A percentile compares a stretch with the other conserved stretches of the same genome.
These are phyloP conservation scores for Tachina grossa DNA, from an alignment of 2,888 invertebrate genomes.

Conservation along the genomic window DNA sequence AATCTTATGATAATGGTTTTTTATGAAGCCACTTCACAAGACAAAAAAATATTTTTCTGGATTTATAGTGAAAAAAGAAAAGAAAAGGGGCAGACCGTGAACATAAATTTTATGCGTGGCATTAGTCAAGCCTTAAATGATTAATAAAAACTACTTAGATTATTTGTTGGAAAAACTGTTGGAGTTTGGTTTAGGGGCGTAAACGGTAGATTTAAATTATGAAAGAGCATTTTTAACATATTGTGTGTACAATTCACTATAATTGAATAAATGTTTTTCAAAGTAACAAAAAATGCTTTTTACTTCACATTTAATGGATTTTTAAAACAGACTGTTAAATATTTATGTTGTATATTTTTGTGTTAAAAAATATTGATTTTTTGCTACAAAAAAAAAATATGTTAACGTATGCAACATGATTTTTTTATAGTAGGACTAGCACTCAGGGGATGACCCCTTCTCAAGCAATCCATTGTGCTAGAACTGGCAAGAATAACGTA, in stretches of 20 bases:
- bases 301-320: background rate
- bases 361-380: too few relatives aligned
- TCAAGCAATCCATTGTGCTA: too few relatives aligned
- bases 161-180: conserved; percentile 29
- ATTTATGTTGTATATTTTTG: too few relatives aligned
- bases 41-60: background rate
- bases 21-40: conserved; percentile 46
- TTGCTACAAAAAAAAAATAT: too few relatives aligned
- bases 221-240: background rate
- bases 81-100: background rate
- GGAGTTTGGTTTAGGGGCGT: conserved; percentile 20
- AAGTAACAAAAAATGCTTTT: background rate
- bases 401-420: too few relatives aligned
- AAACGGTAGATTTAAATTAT: background rate
- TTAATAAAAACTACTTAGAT: conserved; percentile 50
- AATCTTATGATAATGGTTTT: conserved; percentile 68
- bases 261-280: background rate
- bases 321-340: background rate
- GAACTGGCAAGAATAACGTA: too few relatives aligned
- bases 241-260: background rate
- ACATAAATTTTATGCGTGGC: conserved; percentile 28
- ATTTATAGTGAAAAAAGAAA: background rate
- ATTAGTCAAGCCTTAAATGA: conserved; percentile 24
- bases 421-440: too few relatives aligned
- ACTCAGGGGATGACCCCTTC: too few relatives aligned